These are phyloP conservation scores for Gulo gulo DNA, from an alignment of 2,113 vertebrate genomes.

Conservation along the genomic window DNA sequence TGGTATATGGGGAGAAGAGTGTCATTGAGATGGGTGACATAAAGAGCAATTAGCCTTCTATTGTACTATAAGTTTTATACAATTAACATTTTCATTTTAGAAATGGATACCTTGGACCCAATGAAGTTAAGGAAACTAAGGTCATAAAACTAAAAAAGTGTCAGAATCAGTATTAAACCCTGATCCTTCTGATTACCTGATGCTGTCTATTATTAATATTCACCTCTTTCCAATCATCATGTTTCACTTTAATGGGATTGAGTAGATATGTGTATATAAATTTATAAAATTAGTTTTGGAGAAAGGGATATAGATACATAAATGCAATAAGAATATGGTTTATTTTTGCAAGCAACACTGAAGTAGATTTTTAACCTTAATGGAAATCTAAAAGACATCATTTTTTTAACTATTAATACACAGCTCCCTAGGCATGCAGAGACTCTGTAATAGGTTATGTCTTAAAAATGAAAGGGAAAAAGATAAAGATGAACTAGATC, in stretches of 20 bases:
- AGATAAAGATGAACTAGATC: background rate
- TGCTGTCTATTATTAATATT: background rate
- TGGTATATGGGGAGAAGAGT: background rate
- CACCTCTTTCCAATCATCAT: background rate
- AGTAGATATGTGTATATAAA: background rate
- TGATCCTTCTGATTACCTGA: background rate
- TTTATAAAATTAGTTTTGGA: conserved; percentile 14
- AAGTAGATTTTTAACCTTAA: background rate
- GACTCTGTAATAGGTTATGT: background rate
- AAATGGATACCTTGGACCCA: background rate
- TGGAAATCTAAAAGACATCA: background rate
- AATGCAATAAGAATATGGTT: background rate
- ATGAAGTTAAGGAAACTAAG: background rate
- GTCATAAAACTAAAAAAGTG: background rate
- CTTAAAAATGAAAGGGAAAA: conserved; percentile 17
- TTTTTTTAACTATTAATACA: background rate
- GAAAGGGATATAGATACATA: background rate
- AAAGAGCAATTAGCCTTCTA: background rate
- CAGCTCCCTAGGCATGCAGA: background rate
- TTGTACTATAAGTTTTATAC: background rate
- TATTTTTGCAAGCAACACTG: background rate
- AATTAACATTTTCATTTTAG: background rate
- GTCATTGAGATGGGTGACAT: background rate
- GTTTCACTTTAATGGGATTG: background rate
- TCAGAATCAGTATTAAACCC: background rate